A percentile compares a stretch with the other conserved stretches of the same genome.
These are phyloP conservation scores for Maniola hyperantus DNA, from an alignment of 2,888 invertebrate genomes.

Conservation along the genomic window DNA sequence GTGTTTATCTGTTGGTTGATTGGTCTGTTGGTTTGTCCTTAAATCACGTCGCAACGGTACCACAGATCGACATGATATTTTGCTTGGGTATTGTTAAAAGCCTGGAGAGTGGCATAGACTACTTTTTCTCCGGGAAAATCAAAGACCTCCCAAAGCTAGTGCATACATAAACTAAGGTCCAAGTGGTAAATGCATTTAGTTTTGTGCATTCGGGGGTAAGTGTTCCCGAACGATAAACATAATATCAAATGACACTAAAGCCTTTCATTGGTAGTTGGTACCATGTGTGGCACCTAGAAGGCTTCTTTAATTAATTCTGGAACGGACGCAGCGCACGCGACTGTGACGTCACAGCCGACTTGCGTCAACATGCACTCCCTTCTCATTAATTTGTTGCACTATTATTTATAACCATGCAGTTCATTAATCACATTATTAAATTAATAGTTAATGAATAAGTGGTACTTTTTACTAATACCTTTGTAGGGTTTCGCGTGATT, in stretches of 20 bases:
- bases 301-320: conserved; percentile 74
- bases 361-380: conserved; percentile 72
- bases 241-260: conserved; percentile 9
- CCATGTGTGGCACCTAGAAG: conserved; percentile 49
- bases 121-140: no score
- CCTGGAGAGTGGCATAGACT: no score
- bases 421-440: conserved; percentile 59
- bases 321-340: conserved; percentile 44
- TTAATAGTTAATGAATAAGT: conserved; percentile 4
- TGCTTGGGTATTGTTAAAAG: no score
- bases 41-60: no score
- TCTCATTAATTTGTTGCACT: conserved; percentile 66
- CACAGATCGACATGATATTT: no score
- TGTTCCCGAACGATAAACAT: neutral
- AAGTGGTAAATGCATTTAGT: neutral
- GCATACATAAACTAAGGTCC: neutral
- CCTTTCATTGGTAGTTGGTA: conserved; percentile 26
- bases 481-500: neutral
- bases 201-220: neutral
- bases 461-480: neutral
- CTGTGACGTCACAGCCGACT: conserved; percentile 51
- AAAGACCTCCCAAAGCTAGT: no score
- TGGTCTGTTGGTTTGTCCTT: no score
- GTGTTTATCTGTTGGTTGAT: no score
- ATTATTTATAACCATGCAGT: conserved; percentile 45